phyloP scores from a whole-genome alignment of 2,888 invertebrate species.

The Flexamia atlantica region DNA sequence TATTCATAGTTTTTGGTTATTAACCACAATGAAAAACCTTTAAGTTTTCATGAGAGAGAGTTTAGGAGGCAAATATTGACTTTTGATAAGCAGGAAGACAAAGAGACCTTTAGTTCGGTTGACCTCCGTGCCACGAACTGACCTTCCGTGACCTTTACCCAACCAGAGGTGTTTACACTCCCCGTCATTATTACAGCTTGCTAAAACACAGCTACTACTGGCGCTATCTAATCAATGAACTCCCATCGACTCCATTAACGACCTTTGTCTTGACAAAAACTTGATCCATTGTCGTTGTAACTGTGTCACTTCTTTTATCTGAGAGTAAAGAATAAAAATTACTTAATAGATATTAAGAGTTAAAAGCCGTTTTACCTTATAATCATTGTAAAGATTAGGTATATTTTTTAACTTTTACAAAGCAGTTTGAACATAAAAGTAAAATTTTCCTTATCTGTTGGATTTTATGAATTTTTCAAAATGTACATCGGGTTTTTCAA shows the following conservation, averaged over 20 bases:
- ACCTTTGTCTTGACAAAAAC: neutral
- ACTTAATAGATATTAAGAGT: too few relatives aligned
- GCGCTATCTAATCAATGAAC: neutral
- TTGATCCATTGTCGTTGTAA: too few relatives aligned
- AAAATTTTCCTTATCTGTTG: too few relatives aligned
- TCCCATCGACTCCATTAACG: neutral
- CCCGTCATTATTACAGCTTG: neutral
- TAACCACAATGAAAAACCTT: neutral
- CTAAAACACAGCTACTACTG: neutral
- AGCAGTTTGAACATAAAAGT: too few relatives aligned
- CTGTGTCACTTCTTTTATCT: too few relatives aligned
- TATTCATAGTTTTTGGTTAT: too few relatives aligned
- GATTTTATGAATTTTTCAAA: too few relatives aligned
- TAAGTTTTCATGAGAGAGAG: neutral
- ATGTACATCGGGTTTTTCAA: too few relatives aligned
- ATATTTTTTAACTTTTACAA: too few relatives aligned
- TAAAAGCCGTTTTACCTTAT: too few relatives aligned
- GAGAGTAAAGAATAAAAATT: too few relatives aligned
- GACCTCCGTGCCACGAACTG: neutral
- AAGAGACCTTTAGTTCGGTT: neutral
- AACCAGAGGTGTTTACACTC: neutral
- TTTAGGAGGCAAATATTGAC: neutral
- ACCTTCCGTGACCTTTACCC: neutral
- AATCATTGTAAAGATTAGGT: too few relatives aligned
- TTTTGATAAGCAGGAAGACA: neutral